Conservation (phyloP, 2,888 invertebrate genomes). For the Schizaphis graminum region DNA sequence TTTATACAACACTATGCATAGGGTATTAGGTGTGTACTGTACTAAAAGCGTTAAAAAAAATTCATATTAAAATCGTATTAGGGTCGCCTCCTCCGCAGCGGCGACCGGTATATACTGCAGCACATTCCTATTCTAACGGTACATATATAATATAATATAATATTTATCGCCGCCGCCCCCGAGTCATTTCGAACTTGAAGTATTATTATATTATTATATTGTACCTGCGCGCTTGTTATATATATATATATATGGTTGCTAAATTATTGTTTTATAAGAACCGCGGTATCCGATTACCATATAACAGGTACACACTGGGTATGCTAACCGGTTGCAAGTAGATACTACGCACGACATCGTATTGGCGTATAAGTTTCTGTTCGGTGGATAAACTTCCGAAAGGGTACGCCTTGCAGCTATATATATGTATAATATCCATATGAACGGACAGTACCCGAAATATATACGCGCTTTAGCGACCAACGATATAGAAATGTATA, state of each 20-base stretch:
- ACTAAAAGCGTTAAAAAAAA: not conserved
- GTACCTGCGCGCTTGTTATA: not conserved
- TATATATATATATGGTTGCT: not conserved
- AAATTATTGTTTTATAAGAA: not conserved
- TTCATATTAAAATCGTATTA: conserved; percentile 58
- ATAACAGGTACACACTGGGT: not conserved
- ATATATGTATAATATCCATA: not conserved
- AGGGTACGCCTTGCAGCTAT: not conserved
- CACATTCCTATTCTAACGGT: conserved; percentile 5
- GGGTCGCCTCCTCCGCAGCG: conserved; percentile 16
- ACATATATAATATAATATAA: not conserved
- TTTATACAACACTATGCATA: not conserved
- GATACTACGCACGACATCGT: not conserved
- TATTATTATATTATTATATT: not conserved
- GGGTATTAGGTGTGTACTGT: not conserved
- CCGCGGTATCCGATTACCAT: conserved; percentile 15
- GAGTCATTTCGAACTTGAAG: not conserved
- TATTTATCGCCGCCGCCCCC: not conserved
- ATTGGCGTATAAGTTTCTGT: not conserved
- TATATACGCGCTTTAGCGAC: not conserved
- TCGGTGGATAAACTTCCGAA: not conserved
- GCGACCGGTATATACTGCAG: not conserved
- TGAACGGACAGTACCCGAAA: not conserved
- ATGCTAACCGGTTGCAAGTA: not conserved
- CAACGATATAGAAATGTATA: not conserved